Conservation (phyloP, 1,140 invertebrate species). For the Tyrophagus putrescentiae region DNA sequence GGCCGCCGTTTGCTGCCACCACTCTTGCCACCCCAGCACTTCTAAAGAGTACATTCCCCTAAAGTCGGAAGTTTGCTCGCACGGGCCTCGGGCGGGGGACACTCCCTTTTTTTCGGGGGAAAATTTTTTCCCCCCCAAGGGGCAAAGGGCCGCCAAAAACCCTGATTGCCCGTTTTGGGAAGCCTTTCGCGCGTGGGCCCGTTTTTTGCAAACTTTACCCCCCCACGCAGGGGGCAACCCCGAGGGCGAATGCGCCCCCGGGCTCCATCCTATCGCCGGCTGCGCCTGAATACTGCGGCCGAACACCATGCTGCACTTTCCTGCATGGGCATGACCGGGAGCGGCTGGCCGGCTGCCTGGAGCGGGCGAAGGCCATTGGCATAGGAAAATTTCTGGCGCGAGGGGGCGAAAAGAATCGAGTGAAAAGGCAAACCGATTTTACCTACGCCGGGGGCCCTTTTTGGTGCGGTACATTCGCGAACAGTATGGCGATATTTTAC, state of each 20-base stretch:
- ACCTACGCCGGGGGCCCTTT: conserved; percentile 40
- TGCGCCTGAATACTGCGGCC: conserved; percentile 43
- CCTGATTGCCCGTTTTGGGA: conserved; percentile 40
- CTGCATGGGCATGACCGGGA: conserved; percentile 38
- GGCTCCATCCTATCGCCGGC: conserved; percentile 43
- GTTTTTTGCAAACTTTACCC: conserved; percentile 47
- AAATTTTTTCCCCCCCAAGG: conserved; percentile 48
- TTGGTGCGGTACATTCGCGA: conserved; percentile 45
- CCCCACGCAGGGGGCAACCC: conserved; percentile 48
- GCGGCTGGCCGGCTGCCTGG: conserved; percentile 38
- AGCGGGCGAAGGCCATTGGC: conserved; percentile 41
- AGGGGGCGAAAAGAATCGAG: conserved; percentile 39
- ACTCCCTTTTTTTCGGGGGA: conserved; percentile 45
- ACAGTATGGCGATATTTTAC: conserved; percentile 48
- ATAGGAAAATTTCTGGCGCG: conserved; percentile 46
- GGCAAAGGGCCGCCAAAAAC: conserved; percentile 38
- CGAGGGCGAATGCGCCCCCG: conserved; percentile 41
- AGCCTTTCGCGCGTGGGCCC: conserved; percentile 38
- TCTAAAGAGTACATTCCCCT: too few species aligned
- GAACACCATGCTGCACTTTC: conserved; percentile 50
- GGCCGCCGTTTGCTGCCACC: too few species aligned
- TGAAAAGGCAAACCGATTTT: conserved; percentile 1
- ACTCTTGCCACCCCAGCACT: too few species aligned
- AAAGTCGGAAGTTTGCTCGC: too few species aligned
- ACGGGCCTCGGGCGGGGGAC: too few species aligned